Evolutionary conservation across 2,888 invertebrate species (phyloP), one percentile per base, ranked within the genome.

Genomic region (Rhopalosiphum nymphaeae): DNA sequence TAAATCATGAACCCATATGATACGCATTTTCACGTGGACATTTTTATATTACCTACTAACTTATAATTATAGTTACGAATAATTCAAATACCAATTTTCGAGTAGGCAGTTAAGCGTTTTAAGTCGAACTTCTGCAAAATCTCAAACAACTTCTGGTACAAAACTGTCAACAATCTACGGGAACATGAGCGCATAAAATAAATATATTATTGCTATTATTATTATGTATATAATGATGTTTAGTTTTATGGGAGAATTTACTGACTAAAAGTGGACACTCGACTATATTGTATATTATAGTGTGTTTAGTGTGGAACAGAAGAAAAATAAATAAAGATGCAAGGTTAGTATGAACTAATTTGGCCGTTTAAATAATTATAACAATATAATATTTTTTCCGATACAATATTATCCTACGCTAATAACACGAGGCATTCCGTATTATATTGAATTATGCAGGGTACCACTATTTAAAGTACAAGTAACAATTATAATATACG

Each of bases 291-390:
- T 61, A 61, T n/a, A n/a, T 4, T 46, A 46, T 46, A 46, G 10
- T 46, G 46, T 46, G 46, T 7, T 46, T 46, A 61, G 36, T 88
- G 7, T 49, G 46, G 21, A 88, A 88, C 29, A 26, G 25, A 78
- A 13, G 7, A 36, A 49, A n/a, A 67, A n/a, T n/a, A n/a, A 89
- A 26, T 36, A 56, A 26, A 57, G 25, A 44, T 21, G 85, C 29
- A 85, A 56, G 13, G 91, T 53, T 53, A 84, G 84, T 85, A 53
- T 84, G 91, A 85, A 56, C 42, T 85, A 91, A 85, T 85, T 91
- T 56, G 16, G n/a, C 25, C 25, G 36, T 44, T 9, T 29, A 13
- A 57, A 21, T 89, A 44, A 87, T 7, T n/a, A 87, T 16, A n/a
- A 67, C 16, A 49, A 29, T 44, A 89, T 56, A 56, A 88, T 36